Percentiles rank a stretch among this genome's conserved stretches.
Evolutionary conservation across 2,888 invertebrate species (phyloP).

Genomic region (Archips xylosteana): DNA sequence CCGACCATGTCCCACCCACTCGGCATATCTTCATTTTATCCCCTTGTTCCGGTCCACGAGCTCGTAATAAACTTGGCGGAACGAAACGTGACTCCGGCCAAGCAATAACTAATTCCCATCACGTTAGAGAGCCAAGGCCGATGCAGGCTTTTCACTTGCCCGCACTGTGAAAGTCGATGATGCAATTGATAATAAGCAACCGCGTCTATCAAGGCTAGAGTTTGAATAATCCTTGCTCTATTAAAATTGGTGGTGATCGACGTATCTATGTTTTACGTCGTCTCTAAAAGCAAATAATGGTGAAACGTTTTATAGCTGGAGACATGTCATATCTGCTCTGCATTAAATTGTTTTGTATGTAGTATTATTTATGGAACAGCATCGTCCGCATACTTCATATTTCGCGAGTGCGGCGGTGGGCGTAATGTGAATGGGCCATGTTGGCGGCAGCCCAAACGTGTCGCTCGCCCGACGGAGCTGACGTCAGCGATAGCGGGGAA

Average conservation of each 20-base stretch:
- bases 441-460: conserved; percentile 77
- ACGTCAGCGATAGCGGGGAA: conserved; percentile 62
- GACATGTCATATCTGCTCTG: not conserved
- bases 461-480: conserved; percentile 56
- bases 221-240: conserved; percentile 42
- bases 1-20: conserved; percentile 57
- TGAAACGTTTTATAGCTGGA: not conserved
- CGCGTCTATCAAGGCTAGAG: conserved; percentile 49
- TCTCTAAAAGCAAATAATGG: not conserved
- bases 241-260: conserved; percentile 18
- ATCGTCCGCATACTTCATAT: conserved; percentile 58
- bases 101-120: conserved; percentile 52
- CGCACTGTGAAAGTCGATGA: conserved; percentile 54
- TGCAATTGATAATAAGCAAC: conserved; percentile 50
- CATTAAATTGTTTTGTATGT: conserved; percentile 42
- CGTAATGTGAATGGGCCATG: conserved; percentile 79
- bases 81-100: conserved; percentile 51
- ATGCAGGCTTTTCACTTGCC: conserved; percentile 46
- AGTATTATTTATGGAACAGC: conserved; percentile 45
- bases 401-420: conserved; percentile 62
- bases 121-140: conserved; percentile 49
- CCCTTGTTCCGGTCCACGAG: conserved; percentile 71
- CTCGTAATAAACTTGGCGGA: conserved; percentile 50
- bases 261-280: not conserved
- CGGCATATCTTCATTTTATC: conserved; percentile 56